Evolutionary conservation across 1,140 invertebrate genomes (phyloP).

Genomic region (Drosophila busckii): DNA sequence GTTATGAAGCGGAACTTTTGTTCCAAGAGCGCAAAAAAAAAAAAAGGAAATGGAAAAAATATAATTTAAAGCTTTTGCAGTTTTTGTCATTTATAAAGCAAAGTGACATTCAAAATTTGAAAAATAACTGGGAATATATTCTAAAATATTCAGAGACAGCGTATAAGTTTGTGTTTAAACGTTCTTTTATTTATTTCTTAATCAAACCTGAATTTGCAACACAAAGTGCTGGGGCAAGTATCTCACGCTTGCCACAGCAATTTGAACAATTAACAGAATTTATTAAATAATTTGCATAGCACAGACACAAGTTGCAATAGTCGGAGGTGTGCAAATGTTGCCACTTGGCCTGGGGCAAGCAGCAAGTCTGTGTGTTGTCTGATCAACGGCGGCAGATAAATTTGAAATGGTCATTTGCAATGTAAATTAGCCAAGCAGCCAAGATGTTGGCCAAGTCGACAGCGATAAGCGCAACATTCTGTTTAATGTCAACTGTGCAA

Average conservation of each 20-base stretch:
- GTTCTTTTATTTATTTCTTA: no score
- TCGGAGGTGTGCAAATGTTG: conserved; percentile 24
- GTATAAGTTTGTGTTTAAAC: no score
- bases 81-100: no score
- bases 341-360: conserved; percentile 21
- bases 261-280: conserved; percentile 36
- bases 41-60: background rate
- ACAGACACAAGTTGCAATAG: conserved; percentile 27
- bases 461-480: conserved; percentile 43
- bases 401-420: conserved; percentile 39
- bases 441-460: conserved; percentile 6
- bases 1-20: no score
- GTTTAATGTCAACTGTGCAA: conserved; percentile 37
- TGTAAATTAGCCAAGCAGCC: conserved; percentile 42
- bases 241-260: conserved; percentile 4
- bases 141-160: no score
- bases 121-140: no score
- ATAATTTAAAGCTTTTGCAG: no score
- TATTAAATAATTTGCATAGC: conserved; percentile 55
- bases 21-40: background rate
- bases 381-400: conserved; percentile 35
- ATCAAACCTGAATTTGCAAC: no score
- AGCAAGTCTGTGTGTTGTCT: conserved; percentile 15
- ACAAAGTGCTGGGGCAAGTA: background rate
- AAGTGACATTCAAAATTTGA: no score